phyloP scores from a whole-genome alignment of 2,113 vertebrate species.

The Xiphophorus couchianus region DNA sequence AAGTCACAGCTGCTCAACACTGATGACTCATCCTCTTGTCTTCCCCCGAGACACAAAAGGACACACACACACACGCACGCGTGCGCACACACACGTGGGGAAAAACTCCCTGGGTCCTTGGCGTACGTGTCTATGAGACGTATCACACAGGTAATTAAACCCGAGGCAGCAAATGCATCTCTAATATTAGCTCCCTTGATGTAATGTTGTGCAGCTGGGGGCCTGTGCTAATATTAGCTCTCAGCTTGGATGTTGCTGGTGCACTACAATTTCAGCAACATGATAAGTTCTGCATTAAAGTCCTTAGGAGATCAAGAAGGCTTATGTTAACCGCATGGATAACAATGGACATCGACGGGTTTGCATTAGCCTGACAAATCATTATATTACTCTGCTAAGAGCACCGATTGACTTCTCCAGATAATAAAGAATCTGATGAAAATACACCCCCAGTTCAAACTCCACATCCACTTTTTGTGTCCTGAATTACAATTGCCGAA shows the following conservation, averaged over 20 bases:
- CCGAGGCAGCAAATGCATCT: conserved; percentile 30
- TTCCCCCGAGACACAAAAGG: conserved; percentile 18
- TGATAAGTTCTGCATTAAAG: conserved; percentile 31
- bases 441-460: neutral
- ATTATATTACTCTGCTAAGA: neutral
- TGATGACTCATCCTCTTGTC: conserved; percentile 57
- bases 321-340: neutral
- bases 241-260: conserved; percentile 47
- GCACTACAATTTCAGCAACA: conserved; percentile 37
- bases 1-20: conserved; percentile 13
- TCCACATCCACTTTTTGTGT: neutral
- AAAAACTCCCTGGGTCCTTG: conserved; percentile 4
- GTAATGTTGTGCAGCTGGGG: neutral
- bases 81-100: neutral
- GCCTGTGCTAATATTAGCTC: conserved; percentile 70
- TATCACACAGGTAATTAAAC: conserved; percentile 71
- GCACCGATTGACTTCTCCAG: neutral
- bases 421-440: neutral
- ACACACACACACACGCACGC: conserved; percentile 16
- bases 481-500: conserved; percentile 14
- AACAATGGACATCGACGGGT: neutral
- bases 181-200: conserved; percentile 60
- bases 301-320: neutral
- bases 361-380: neutral
- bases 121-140: conserved; percentile 22